These are phyloP conservation scores for Meriones psammophilus DNA, from an alignment of 2,797 vertebrate species.

Conservation along the genomic window DNA sequence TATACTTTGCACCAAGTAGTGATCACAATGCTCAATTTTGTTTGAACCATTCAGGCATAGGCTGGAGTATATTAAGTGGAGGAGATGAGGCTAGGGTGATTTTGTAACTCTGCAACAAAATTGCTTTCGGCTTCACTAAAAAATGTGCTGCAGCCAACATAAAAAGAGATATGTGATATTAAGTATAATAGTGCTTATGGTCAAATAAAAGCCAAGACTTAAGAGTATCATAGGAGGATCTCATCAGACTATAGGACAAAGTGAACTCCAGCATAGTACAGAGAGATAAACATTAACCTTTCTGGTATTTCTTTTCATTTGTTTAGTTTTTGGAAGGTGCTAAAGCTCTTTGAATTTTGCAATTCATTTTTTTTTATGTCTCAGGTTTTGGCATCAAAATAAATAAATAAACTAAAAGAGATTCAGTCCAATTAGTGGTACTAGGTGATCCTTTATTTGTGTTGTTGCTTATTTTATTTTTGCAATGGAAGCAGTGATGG, in stretches of 20 bases:
- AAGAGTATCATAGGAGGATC: conserved; percentile 19
- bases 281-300: not conserved
- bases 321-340: not conserved
- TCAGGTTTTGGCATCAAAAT: not conserved
- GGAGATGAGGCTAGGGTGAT: conserved; percentile 72
- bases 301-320: not conserved
- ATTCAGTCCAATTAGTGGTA: conserved; percentile 14
- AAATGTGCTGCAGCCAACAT: not conserved
- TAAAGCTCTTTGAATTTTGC: not conserved
- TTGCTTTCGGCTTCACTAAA: conserved; percentile 67
- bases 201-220: conserved; percentile 57
- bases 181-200: conserved; percentile 48
- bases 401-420: conserved; percentile 10
- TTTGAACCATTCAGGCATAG: conserved; percentile 55
- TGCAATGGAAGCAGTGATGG: conserved; percentile 64
- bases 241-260: conserved; percentile 23
- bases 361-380: conserved; percentile 30
- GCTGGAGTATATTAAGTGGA: conserved; percentile 64
- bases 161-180: conserved; percentile 28
- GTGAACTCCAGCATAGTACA: conserved; percentile 51
- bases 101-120: conserved; percentile 57
- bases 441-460: conserved; percentile 41
- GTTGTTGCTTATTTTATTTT: conserved; percentile 43
- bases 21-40: conserved; percentile 66
- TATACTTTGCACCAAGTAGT: conserved; percentile 52